A percentile compares a stretch with the other conserved stretches of the same genome.
Evolutionary conservation across 2,888 invertebrate species (phyloP).

Genomic region (Poecilus cupreus): DNA sequence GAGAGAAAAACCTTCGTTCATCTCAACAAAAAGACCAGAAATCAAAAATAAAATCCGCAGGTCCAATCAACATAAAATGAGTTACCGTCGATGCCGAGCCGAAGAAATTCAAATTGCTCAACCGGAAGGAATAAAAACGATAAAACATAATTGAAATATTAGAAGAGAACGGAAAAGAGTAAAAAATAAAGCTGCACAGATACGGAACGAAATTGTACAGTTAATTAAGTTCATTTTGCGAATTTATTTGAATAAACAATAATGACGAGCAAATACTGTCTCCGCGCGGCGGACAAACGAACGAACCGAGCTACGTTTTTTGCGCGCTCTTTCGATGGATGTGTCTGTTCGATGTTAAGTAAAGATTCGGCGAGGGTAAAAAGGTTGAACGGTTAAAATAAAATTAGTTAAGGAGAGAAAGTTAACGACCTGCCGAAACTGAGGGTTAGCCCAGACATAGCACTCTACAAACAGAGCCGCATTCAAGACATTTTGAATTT

Average conservation of each 20-base stretch:
- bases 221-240: conserved; percentile 27
- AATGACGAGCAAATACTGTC: conserved; percentile 36
- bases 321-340: neutral
- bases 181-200: neutral
- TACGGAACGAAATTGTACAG: conserved; percentile 10
- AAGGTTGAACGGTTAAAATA: neutral
- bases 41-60: conserved; percentile 2
- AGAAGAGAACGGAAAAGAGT: neutral
- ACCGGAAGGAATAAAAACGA: conserved; percentile 43
- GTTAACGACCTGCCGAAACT: neutral
- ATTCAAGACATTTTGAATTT: too few relatives aligned
- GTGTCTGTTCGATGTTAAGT: neutral
- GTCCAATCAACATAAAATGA: conserved; percentile 48
- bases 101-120: conserved; percentile 37
- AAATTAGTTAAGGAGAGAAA: conserved; percentile 4
- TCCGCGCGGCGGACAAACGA: neutral
- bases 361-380: neutral
- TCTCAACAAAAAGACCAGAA: neutral
- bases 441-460: neutral
- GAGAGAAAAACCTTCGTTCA: neutral
- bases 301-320: conserved; percentile 12
- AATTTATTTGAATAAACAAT: conserved; percentile 39
- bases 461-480: neutral
- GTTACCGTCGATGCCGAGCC: neutral
- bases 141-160: conserved; percentile 52